Conservation (phyloP, 2,113 vertebrate genomes). For the Brevimyrus niger region DNA sequence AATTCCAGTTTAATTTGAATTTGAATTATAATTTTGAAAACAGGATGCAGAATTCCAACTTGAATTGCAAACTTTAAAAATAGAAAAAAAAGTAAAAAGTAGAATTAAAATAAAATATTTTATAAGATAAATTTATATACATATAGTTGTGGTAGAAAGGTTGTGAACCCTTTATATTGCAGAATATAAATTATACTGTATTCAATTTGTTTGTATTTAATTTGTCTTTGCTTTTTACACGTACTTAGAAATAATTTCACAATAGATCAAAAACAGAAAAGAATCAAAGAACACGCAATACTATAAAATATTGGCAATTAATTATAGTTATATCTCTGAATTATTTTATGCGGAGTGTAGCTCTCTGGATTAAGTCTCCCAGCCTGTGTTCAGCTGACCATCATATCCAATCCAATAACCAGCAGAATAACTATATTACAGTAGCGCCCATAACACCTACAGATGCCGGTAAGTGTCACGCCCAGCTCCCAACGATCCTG, state of each 20-base stretch:
- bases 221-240: background rate
- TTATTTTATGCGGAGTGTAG: background rate
- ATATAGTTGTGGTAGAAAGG: background rate
- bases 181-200: background rate
- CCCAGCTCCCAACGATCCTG: no score
- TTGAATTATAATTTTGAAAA: background rate
- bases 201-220: background rate
- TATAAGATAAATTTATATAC: background rate
- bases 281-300: background rate
- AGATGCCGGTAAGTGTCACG: no score
- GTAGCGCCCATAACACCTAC: no score
- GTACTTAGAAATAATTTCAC: background rate
- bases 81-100: background rate
- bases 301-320: background rate
- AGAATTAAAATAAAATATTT: background rate
- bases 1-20: background rate
- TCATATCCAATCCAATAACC: background rate
- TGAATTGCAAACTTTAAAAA: background rate
- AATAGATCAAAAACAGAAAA: background rate
- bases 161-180: background rate
- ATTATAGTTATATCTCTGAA: background rate
- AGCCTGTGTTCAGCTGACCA: background rate
- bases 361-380: background rate
- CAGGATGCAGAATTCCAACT: background rate
- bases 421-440: background rate